Conservation (phyloP, 1,140 invertebrate species). For the Anastatus disparis region DNA sequence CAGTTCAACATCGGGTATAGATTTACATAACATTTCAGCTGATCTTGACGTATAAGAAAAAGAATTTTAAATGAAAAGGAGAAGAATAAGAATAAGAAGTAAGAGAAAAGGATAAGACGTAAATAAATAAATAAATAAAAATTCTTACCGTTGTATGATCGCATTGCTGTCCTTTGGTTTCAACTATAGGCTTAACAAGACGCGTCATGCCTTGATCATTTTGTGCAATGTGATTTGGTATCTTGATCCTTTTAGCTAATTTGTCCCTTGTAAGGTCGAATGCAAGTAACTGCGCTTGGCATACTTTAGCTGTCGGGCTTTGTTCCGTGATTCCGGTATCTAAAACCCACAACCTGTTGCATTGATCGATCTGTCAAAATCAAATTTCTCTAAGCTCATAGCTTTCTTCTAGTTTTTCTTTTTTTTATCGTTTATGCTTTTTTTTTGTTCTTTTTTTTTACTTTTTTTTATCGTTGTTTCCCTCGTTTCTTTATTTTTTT, state of each 20-base stretch:
- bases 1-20: no score
- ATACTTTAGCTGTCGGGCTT: slow-evolving; percentile 12
- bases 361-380: slow-evolving; percentile 43
- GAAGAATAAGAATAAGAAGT: no score
- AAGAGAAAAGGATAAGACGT: no score
- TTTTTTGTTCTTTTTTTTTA: background rate
- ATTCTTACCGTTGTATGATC: slow-evolving; percentile 33
- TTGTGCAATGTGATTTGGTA: slow-evolving; percentile 36
- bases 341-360: slow-evolving; percentile 42
- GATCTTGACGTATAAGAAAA: no score
- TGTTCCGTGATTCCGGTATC: slow-evolving; percentile 35
- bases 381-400: slow-evolving; percentile 38
- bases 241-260: slow-evolving; percentile 36
- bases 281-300: slow-evolving; percentile 35
- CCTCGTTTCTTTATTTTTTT: no score
- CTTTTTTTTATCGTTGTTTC: background rate
- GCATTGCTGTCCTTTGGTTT: slow-evolving; percentile 33
- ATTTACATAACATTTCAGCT: no score
- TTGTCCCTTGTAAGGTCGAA: slow-evolving; percentile 29
- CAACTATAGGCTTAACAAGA: slow-evolving; percentile 35
- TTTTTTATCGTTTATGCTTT: background rate
- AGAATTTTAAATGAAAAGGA: no score
- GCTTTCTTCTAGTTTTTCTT: slow-evolving; percentile 9
- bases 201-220: slow-evolving; percentile 33
- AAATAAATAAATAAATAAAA: no score